These are phyloP conservation scores for Scomber colias DNA, from an alignment of 2,113 vertebrate genomes.

Conservation along the genomic window DNA sequence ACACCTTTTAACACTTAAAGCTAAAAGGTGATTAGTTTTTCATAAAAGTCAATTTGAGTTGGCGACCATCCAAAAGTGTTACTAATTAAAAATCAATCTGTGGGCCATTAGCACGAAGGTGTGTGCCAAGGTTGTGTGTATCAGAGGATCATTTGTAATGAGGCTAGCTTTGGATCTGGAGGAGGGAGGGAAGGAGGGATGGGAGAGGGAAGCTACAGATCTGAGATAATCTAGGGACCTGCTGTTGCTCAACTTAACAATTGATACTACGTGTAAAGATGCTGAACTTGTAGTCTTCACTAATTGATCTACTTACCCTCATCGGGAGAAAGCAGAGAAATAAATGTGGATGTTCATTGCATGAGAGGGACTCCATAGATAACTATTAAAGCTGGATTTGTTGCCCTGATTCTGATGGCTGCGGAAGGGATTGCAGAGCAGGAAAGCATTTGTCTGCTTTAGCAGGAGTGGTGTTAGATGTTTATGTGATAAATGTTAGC, in stretches of 20 bases:
- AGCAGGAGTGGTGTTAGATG: slow-evolving; percentile 85
- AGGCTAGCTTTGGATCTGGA: slow-evolving; percentile 86
- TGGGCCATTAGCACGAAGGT: slow-evolving; percentile 93
- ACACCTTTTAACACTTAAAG: slow-evolving; percentile 73
- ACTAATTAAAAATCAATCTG: slow-evolving; percentile 99
- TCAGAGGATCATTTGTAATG: slow-evolving; percentile 93
- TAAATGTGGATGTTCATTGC: slow-evolving; percentile 92
- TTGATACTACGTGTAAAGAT: slow-evolving; percentile 94
- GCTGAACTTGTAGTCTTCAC: slow-evolving; percentile 96
- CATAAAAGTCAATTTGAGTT: slow-evolving; percentile 89
- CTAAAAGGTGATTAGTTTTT: slow-evolving; percentile 86
- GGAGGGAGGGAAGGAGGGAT: slow-evolving; percentile 69
- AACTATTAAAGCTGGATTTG: slow-evolving; percentile 92
- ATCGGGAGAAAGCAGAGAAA: slow-evolving; percentile 90
- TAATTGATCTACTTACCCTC: slow-evolving; percentile 97
- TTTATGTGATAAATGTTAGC: slow-evolving; percentile 88
- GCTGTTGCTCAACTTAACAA: slow-evolving; percentile 89
- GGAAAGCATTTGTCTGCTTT: slow-evolving; percentile 90
- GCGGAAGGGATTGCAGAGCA: slow-evolving; percentile 80
- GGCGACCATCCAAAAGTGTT: slow-evolving; percentile 93
- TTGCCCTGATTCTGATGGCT: slow-evolving; percentile 86
- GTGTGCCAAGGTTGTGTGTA: slow-evolving; percentile 93
- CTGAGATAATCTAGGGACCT: slow-evolving; percentile 91
- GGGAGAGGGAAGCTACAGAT: slow-evolving; percentile 86
- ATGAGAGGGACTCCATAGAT: slow-evolving; percentile 90